These are phyloP conservation scores for Garrulus glandarius DNA, from an alignment of 2,797 vertebrate genomes.

Conservation along the genomic window DNA sequence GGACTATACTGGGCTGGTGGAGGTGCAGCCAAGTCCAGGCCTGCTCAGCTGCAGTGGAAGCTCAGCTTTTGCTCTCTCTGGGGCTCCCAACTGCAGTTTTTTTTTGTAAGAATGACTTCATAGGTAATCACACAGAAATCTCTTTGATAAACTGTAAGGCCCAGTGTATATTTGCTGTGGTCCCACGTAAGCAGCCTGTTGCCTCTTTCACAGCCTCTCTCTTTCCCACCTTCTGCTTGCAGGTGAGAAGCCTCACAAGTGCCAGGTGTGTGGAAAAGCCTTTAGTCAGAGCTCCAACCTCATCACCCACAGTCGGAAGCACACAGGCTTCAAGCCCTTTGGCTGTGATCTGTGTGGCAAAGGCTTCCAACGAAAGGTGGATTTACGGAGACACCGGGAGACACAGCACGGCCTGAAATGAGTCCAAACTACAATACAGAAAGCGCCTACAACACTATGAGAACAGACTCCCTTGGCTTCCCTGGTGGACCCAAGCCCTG, in stretches of 20 bases:
- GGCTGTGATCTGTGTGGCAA: conserved; percentile 95
- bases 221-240: conserved; percentile 1
- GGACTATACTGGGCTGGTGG: background rate
- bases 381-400: conserved; percentile 94
- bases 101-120: background rate
- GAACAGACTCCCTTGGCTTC: conserved; percentile 8
- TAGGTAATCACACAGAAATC: background rate
- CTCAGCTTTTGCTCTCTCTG: background rate
- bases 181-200: background rate
- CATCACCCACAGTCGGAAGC: conserved; percentile 97
- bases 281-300: conserved; percentile 99
- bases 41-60: background rate
- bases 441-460: conserved; percentile 72
- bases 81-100: background rate
- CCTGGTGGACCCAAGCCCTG: background rate
- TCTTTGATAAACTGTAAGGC: background rate
- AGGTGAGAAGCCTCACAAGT: conserved; percentile 99
- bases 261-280: conserved; percentile 97
- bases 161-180: background rate
- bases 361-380: conserved; percentile 97
- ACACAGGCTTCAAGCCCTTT: conserved; percentile 98
- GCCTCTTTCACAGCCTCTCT: background rate
- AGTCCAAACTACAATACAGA: background rate
- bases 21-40: background rate
- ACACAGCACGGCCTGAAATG: conserved; percentile 94